Base-by-base conservation (phyloP, 2,888 invertebrate genomes). In the Saturnia japonica region DNA sequence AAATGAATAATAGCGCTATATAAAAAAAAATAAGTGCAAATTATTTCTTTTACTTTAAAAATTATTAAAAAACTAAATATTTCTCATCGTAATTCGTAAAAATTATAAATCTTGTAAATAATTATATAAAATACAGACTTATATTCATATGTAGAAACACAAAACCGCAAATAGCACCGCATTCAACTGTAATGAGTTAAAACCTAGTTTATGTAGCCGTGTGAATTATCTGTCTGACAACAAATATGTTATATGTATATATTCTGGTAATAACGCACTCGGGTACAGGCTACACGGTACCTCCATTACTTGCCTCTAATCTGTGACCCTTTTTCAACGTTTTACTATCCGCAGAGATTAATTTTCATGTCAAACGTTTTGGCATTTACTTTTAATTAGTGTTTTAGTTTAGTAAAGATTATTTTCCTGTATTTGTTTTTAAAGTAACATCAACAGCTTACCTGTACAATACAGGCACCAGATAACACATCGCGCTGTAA, bases 281-380 rank as follows among this genome's bases (percentile, higher is more conserved):
- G 40, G n/a, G 64, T 40, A 40, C 19, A 2, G n/a, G 64, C 12
- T 64, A 64, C 64, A 64, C 64, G 40, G 40, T 64, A 64, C 22
- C 22, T 64, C 64, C 64, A 64, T 64, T 64, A 64, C 64, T 64
- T 40, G 40, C n/a, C 64, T 64, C 64, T 64, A 40, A 3, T 64
- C n/a, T 40, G 64, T 11, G 64, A 64, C 40, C 64, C 64, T 40
- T 64, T 64, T 64, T 60, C 22, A 34, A 40, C 6, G 11, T 34
- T 64, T 64, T 40, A 40, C 40, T 11, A 40, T 64, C 34, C 40
- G 8, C 40, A 40, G 64, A 40, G 34, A 64, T 64, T 64, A 40
- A 34, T 64, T 60, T n/a, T 40, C 40, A 40, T 34, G 64, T 64
- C 11, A 64, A 64, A 64, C 40, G n/a, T 64, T 34, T 22, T n/a